Base-by-base conservation (phyloP, 2,888 invertebrate genomes). In the Schizotus pectinicornis region DNA sequence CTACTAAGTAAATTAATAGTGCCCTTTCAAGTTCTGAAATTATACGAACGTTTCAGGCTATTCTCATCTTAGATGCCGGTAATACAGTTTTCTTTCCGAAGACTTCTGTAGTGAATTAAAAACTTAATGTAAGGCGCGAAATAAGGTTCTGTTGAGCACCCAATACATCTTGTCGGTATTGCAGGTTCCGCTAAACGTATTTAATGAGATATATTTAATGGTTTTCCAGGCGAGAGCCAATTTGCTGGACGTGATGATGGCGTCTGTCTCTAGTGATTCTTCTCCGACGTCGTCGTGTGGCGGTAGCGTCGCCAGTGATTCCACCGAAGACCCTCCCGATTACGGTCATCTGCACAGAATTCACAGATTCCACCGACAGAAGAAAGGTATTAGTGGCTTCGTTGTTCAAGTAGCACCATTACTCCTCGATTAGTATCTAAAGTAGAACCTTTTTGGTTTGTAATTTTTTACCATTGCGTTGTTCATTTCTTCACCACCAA, bases 231-330 rank as follows among this genome's bases (percentile, higher is more conserved):
- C 89, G 14, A 83, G 91, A 68, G 90, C 90, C 32, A 90, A 88
- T 78, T 80, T 91, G 5, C 78, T 90, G 53, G 91, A 91, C 78
- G 90, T 90, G 67, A 90, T 91, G 89, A 79, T 90, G 75, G 88
- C 88, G 11, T 78, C 79, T 0, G 77, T 77, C 7, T 89, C 89
- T 6, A 89, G 88, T 71, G 88, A 88, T 75, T 89, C 89, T 43
- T 85, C 85, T 11, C 87, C 88, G 14, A 84, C 82, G 37, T 88
- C 87, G 30, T 88, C 88, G 3, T 86, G 86, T 67, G 83, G 86
- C 7, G 87, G 88, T 9, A 86, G 87, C 35, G 82, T 83, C 30
- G 84, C 83, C 55, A 84, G 84, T 61, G 85, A 85, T 69, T 84
- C 84, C 1, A 83, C 83, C 9, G 85, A 85, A 70, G 85, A 85